Evolutionary conservation across 2,113 vertebrate genomes (phyloP), one percentile per base, ranked within the genome.

Genomic region (Labrus mixtus): DNA sequence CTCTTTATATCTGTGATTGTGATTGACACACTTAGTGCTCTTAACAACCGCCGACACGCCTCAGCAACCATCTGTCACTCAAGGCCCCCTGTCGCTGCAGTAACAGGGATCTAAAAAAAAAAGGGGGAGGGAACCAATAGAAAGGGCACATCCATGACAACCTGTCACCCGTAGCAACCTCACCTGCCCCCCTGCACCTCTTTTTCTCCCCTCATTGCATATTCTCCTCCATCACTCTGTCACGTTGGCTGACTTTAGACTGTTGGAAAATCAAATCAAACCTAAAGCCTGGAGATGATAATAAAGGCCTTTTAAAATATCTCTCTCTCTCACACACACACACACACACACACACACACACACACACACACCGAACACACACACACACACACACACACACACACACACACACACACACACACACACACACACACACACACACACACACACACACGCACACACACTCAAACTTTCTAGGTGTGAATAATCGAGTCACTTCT

Each of bases 61-160:
- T 85, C 85, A 82, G 86, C 86, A 78, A 61, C 86, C 87, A 75
- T 88, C 89, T 87, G 73, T 91, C 88, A 90, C 71, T 90, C 87
- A 85, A 37, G 68, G 72, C 61, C 80, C 72, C 46, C 73, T 8
- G 72, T 92, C 69, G 61, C 85, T 80, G 76, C 76, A 79, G 83
- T 88, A 90, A 90, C 92, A 13, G 70, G 63, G 56, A 50, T 71
- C 62, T 59, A 48, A 43, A 53, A 46, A 70, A 33, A 43, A 53
- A 46, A 70, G 6, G 58, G 58, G 76, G 55, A 55, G 76, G 82
- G 75, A 56, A 72, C 59, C 51, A 39, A 79, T 76, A 53, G 69
- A 91, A 88, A 82, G 84, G 73, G 66, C 81, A 79, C 79, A 60
- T 86, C 82, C 78, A 79, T 89, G 80, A 84, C 83, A 86, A 79